Evolutionary conservation across 2,888 invertebrate genomes (phyloP), one percentile per base, ranked within the genome.

Genomic region (Microdon myrmicae): DNA sequence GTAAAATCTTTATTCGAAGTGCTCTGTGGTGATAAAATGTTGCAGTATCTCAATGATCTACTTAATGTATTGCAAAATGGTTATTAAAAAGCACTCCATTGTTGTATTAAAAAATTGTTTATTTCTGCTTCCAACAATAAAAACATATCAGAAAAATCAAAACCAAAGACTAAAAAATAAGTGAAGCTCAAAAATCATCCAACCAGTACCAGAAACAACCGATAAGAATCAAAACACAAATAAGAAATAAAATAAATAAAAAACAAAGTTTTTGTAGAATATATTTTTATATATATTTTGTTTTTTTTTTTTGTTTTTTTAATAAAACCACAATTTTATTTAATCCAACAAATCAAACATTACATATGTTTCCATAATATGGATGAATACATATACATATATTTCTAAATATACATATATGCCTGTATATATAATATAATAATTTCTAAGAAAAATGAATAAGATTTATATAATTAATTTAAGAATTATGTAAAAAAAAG

Each of bases 301-400:
- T 47, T 43, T 17, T n/a, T n/a, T n/a, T n/a, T n/a, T 67, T 70
- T 69, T 68, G 67, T 66, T 68, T 55, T 72, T 69, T 67, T 71
- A 70, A 71, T 73, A 72, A 73, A 72, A 71, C 71, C 71, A 71
- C 69, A 70, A 70, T 69, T 71, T 72, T 71, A 71, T 72, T 73
- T 71, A 73, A 72, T 73, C 69, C 72, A 73, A 73, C 71, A 73
- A 73, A 72, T 71, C 70, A 71, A 74, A 73, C 71, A 70, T 72
- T 71, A 73, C 72, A 72, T 73, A 71, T 73, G 71, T 70, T 68
- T 67, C 67, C 67, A 70, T 69, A 70, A 68, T 67, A 69, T 53
- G 22, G 48, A 26, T 17, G 19, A 32, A 48, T 16, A 23, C 39
- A 48, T 68, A 58, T 68, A 59, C 69, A 67, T 68, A 68, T 64